phyloP scores from a whole-genome alignment of 2,113 vertebrate genomes.

The Vireo altiloquus region DNA sequence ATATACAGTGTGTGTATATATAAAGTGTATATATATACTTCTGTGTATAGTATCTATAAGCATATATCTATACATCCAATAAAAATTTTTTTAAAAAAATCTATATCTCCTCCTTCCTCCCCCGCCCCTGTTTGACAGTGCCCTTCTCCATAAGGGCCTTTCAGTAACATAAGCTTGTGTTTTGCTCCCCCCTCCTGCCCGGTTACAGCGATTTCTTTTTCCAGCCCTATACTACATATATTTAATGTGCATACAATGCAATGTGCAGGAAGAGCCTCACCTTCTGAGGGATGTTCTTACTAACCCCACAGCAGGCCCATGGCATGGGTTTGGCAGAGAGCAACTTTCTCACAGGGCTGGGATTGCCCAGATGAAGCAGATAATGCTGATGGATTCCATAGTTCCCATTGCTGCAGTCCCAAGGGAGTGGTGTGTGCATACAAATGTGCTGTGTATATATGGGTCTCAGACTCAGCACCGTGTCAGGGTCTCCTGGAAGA shows the following conservation, averaged over 20 bases:
- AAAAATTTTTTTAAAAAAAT: neutral
- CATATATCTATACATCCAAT: neutral
- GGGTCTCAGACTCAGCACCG: neutral
- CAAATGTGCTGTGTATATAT: neutral
- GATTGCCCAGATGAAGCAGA: neutral
- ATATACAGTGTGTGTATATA: neutral
- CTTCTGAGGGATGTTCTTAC: neutral
- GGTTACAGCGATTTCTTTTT: rapidly evolving
- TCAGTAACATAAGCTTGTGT: neutral
- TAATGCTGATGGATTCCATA: neutral
- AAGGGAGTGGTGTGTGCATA: neutral
- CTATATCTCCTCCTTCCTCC: rapidly evolving
- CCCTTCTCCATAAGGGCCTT: neutral
- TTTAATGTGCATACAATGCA: neutral
- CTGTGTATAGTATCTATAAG: neutral
- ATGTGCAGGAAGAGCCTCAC: rapidly evolving
- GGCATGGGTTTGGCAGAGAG: neutral
- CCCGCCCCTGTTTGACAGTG: rapidly evolving
- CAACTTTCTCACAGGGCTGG: neutral
- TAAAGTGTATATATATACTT: neutral
- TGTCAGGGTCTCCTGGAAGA: neutral
- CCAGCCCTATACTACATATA: rapidly evolving
- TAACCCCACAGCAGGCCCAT: neutral
- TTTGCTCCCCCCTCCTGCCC: rapidly evolving
- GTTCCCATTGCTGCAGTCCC: rapidly evolving